Conservation (phyloP, 2,797 vertebrate genomes). For the Dryobates pubescens region DNA sequence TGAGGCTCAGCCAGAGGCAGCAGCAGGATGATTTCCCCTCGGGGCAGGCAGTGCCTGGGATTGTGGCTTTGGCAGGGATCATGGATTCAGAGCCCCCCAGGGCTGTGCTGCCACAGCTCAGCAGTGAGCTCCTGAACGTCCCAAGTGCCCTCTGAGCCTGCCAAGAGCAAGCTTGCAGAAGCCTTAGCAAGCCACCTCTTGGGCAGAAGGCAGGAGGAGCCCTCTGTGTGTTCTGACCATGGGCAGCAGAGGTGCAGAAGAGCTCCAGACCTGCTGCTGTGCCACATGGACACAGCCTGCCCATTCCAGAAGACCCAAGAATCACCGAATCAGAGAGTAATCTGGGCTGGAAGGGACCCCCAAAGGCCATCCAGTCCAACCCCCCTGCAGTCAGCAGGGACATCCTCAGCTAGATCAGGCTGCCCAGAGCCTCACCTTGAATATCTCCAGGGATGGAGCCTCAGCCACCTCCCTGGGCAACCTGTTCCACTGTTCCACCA, state of each 20-base stretch:
- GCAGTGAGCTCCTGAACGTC: neutral
- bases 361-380: too few relatives aligned
- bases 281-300: neutral
- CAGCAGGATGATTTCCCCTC: neutral
- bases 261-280: neutral
- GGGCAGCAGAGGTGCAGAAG: neutral
- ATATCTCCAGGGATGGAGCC: too few relatives aligned
- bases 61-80: neutral
- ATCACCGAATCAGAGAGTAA: neutral
- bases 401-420: too few relatives aligned
- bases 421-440: too few relatives aligned
- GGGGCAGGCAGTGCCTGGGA: neutral
- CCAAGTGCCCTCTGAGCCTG: neutral
- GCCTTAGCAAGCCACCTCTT: neutral
- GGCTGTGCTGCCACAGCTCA: neutral
- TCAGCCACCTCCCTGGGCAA: too few relatives aligned
- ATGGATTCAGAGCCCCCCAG: neutral
- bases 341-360: too few relatives aligned
- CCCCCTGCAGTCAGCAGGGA: too few relatives aligned
- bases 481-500: too few relatives aligned
- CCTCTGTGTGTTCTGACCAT: neutral
- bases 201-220: neutral
- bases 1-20: neutral
- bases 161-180: neutral
- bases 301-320: neutral